Evolutionary conservation across 2,888 invertebrate species (phyloP).

Genomic region (Carpatolechia fugitivella): DNA sequence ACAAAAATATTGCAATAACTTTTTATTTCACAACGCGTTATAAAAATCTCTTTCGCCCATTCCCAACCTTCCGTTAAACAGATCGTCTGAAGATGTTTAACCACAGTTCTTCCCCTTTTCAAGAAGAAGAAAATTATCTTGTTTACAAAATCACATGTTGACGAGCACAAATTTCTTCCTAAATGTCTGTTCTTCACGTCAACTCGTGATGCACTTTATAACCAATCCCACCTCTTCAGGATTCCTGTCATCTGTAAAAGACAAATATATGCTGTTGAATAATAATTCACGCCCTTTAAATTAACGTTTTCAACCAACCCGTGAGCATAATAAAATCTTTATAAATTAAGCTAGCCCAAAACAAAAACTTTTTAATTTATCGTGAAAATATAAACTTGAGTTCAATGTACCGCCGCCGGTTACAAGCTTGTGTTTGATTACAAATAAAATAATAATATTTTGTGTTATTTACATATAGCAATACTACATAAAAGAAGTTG

Average conservation of each 20-base stretch:
- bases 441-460: no score
- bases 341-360: no score
- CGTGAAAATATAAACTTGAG: no score
- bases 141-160: conserved; percentile 51
- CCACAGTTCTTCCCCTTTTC: conserved; percentile 18
- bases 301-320: no score
- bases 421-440: no score
- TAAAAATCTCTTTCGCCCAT: conserved; percentile 66
- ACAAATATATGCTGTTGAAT: conserved; percentile 16
- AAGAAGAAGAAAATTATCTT: conserved; percentile 39
- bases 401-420: no score
- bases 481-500: no score
- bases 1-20: conserved; percentile 49
- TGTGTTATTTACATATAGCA: no score
- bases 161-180: conserved; percentile 48
- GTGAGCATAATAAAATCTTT: no score
- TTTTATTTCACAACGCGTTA: conserved; percentile 72
- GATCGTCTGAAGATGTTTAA: conserved; percentile 38
- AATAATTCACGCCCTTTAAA: no score
- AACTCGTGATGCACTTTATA: conserved; percentile 68
- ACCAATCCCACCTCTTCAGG: conserved; percentile 63
- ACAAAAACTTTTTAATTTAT: no score
- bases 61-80: conserved; percentile 34
- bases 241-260: conserved; percentile 72
- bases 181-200: conserved; percentile 52